Evolutionary conservation across 1,140 invertebrate species (phyloP).

Genomic region (Euura saliciscinereae): DNA sequence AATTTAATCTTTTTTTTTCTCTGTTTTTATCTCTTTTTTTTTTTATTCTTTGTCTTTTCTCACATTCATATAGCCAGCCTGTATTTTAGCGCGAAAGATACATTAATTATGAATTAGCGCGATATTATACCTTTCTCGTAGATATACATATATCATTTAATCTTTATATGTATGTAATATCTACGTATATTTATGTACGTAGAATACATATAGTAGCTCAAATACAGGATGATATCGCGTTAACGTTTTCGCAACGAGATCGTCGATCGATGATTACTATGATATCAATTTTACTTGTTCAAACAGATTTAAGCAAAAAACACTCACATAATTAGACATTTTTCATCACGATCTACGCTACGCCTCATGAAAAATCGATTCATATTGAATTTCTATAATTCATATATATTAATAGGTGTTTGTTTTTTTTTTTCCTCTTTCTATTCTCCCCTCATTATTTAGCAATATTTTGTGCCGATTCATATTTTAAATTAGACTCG

Average conservation of each 20-base stretch:
- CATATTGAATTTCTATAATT: not conserved
- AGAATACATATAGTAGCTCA: not conserved
- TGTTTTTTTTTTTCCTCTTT: not conserved
- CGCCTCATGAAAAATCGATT: not conserved
- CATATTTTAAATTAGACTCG: not conserved
- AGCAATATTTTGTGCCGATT: not conserved
- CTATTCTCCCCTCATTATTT: too few relatives aligned
- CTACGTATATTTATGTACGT: too few relatives aligned
- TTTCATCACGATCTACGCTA: not conserved
- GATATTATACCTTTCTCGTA: not conserved
- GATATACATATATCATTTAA: not conserved
- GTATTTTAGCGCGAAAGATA: not conserved
- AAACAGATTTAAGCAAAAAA: too few relatives aligned
- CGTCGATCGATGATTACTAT: not conserved
- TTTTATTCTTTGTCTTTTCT: constrained; percentile 5
- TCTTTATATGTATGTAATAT: too few relatives aligned
- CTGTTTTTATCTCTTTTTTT: not conserved
- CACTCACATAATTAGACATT: too few relatives aligned
- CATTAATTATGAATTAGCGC: not conserved
- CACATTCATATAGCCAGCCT: constrained; percentile 1
- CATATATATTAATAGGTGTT: not conserved
- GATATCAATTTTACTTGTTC: not conserved
- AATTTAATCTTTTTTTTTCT: constrained; percentile 12
- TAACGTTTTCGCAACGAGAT: not conserved
- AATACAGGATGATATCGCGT: not conserved